Evolutionary conservation across 2,888 invertebrate genomes (phyloP).

Genomic region (Mellilla xanthometata): DNA sequence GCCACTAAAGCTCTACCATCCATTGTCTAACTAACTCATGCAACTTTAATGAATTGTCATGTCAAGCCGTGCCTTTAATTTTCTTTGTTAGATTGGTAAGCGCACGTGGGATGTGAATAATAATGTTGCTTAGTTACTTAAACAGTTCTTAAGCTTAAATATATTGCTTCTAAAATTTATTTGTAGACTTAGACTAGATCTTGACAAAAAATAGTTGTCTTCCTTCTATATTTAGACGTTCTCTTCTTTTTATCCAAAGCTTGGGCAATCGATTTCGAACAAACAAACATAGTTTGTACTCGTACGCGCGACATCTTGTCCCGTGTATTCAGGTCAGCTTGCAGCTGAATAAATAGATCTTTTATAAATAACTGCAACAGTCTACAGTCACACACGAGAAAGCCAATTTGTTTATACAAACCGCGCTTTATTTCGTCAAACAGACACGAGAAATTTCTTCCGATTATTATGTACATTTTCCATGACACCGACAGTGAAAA

Average conservation of each 20-base stretch:
- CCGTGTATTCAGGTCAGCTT: slow-evolving; percentile 70
- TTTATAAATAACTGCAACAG: slow-evolving; percentile 66
- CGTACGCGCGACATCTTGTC: slow-evolving; percentile 54
- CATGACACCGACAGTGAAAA: slow-evolving; percentile 46
- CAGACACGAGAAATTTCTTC: slow-evolving; percentile 13
- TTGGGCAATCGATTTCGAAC: slow-evolving; percentile 15
- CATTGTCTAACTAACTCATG: slow-evolving; percentile 50
- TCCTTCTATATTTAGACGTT: neutral
- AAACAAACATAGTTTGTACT: slow-evolving; percentile 12
- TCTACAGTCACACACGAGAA: slow-evolving; percentile 41
- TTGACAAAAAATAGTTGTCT: no score
- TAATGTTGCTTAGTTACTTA: slow-evolving; percentile 25
- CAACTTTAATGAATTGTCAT: slow-evolving; percentile 57
- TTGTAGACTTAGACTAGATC: no score
- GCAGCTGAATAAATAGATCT: slow-evolving; percentile 76
- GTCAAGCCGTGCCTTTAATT: slow-evolving; percentile 35
- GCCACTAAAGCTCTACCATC: slow-evolving; percentile 45
- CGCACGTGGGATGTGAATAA: slow-evolving; percentile 28
- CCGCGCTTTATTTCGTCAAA: slow-evolving; percentile 21
- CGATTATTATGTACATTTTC: slow-evolving; percentile 25
- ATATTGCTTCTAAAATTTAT: no score
- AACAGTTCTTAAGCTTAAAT: slow-evolving; percentile 1
- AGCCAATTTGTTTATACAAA: slow-evolving; percentile 53
- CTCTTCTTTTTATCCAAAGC: neutral
- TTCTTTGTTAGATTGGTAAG: slow-evolving; percentile 39